Conservation (phyloP, 1,140 invertebrate species). For the Paralvinella palmiformis region DNA sequence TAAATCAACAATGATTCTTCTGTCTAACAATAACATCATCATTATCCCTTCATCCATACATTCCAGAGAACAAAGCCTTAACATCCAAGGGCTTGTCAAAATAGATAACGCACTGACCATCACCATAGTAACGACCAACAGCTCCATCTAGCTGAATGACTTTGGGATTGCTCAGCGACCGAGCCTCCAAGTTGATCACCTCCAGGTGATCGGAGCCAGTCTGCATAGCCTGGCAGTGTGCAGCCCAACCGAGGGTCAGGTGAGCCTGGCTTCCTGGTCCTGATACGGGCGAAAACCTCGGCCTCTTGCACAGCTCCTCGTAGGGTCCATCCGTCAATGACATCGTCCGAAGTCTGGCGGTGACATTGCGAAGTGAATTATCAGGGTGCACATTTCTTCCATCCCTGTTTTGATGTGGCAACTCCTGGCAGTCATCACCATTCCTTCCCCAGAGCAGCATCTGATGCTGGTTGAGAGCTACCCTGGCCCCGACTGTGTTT, state of each 20-base stretch:
- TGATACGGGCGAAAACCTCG: neutral
- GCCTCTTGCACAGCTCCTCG: neutral
- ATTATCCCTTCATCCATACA: too few species aligned
- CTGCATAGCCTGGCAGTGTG: neutral
- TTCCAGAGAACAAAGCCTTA: too few species aligned
- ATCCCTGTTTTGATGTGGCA: too few species aligned
- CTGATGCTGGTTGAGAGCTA: neutral
- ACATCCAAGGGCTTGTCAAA: neutral
- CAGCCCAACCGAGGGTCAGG: neutral
- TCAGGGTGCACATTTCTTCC: too few species aligned
- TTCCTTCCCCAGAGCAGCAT: neutral
- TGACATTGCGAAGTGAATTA: too few species aligned
- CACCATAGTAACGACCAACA: neutral
- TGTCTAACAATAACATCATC: too few species aligned
- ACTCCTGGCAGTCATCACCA: neutral
- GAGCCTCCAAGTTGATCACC: neutral
- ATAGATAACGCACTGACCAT: neutral
- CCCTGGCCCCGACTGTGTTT: neutral
- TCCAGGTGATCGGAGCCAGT: neutral
- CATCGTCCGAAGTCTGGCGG: too few species aligned
- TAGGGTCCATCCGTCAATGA: neutral
- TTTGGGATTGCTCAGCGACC: neutral
- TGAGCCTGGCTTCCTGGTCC: neutral
- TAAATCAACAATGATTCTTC: too few species aligned
- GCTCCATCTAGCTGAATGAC: neutral